phyloP scores from a whole-genome alignment of 2,797 vertebrate species.

The Brachyrhaphis roseni region DNA sequence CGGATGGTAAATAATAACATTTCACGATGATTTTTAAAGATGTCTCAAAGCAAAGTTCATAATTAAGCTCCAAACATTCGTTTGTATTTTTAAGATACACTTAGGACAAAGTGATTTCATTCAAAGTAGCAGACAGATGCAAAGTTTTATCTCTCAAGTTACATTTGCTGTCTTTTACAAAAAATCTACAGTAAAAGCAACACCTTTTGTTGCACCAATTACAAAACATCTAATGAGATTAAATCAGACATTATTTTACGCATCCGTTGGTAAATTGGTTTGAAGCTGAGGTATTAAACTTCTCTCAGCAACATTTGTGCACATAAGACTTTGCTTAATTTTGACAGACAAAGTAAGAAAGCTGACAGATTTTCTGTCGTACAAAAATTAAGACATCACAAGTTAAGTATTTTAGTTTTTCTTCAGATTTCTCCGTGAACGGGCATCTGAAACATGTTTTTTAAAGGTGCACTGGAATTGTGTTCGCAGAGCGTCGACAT shows the following conservation, averaged over 20 bases:
- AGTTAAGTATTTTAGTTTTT: constrained; percentile 21
- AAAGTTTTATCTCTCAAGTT: constrained; percentile 3
- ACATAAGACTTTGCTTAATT: constrained; percentile 11
- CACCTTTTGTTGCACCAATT: constrained; percentile 47
- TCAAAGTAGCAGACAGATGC: constrained; percentile 52
- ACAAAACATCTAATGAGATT: constrained; percentile 46
- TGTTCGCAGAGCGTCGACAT: constrained; percentile 42
- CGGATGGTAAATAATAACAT: constrained; percentile 29
- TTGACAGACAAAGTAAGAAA: background rate
- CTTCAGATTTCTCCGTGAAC: constrained; percentile 11
- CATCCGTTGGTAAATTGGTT: background rate
- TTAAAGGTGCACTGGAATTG: constrained; percentile 22
- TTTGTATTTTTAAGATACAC: constrained; percentile 55
- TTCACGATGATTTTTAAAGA: constrained; percentile 33
- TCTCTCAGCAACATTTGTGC: background rate
- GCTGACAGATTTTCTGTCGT: constrained; percentile 20
- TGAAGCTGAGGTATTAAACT: background rate
- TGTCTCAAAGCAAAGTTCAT: constrained; percentile 37
- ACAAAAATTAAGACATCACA: constrained; percentile 6
- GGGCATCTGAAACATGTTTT: constrained; percentile 18
- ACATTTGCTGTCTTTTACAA: constrained; percentile 42
- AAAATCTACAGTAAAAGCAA: constrained; percentile 66
- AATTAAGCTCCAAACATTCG: constrained; percentile 56
- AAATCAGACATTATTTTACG: constrained; percentile 38
- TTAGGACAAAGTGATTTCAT: constrained; percentile 63